phyloP scores from a whole-genome alignment of 1,140 invertebrate species.

The Myzus persicae region DNA sequence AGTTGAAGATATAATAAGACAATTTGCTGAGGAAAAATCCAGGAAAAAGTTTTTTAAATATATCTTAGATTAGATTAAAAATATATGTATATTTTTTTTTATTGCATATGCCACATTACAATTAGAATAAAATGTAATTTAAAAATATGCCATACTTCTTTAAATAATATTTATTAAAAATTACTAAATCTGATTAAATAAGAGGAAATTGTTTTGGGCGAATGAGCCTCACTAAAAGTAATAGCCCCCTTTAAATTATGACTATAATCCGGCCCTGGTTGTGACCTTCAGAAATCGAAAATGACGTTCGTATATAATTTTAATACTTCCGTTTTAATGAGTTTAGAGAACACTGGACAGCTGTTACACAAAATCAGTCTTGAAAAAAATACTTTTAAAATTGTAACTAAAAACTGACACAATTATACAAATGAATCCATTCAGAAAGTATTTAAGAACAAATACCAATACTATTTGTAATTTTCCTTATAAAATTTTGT shows the following conservation, averaged over 20 bases:
- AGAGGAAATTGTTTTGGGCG: not conserved
- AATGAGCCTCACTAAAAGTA: not conserved
- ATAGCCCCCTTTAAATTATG: not conserved
- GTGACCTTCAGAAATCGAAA: too few relatives aligned
- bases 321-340: too few relatives aligned
- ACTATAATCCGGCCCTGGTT: constrained; percentile 14
- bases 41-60: not conserved
- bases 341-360: too few relatives aligned
- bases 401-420: too few relatives aligned
- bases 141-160: not conserved
- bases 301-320: too few relatives aligned
- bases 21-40: not conserved
- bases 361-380: too few relatives aligned
- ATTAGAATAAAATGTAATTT: not conserved
- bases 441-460: too few relatives aligned
- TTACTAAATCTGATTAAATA: not conserved
- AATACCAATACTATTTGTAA: too few relatives aligned
- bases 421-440: too few relatives aligned
- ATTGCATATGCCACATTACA: not conserved
- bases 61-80: not conserved
- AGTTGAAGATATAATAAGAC: not conserved
- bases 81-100: not conserved
- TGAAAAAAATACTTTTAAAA: too few relatives aligned
- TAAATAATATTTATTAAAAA: not conserved
- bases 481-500: too few relatives aligned